Conservation (phyloP, 2,113 vertebrate genomes). For the Mormoops blainvillei region DNA sequence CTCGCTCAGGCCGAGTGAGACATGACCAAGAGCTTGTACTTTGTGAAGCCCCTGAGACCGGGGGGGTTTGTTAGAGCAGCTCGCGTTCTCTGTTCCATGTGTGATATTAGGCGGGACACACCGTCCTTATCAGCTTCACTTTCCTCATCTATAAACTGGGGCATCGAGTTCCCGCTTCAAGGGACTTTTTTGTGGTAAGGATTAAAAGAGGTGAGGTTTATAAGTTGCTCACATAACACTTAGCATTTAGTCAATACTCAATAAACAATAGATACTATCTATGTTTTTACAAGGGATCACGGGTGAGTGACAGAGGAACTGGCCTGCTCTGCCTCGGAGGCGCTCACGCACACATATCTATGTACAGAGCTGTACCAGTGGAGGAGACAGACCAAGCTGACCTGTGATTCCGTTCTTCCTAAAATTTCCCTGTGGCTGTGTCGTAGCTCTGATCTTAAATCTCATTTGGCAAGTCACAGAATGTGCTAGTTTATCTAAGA, state of each 20-base stretch:
- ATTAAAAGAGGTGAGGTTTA: neutral
- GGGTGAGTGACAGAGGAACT: slow-evolving; percentile 10
- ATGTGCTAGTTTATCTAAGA: slow-evolving; percentile 63
- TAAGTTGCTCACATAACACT: neutral
- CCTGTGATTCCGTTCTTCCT: slow-evolving; percentile 47
- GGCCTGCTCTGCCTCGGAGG: slow-evolving; percentile 20
- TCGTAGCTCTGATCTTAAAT: slow-evolving; percentile 56
- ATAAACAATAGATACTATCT: neutral
- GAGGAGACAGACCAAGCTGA: slow-evolving; percentile 38
- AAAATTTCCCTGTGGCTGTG: slow-evolving; percentile 39
- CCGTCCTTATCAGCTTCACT: neutral
- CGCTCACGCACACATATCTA: neutral
- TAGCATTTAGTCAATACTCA: neutral
- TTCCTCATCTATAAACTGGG: neutral
- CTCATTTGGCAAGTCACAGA: slow-evolving; percentile 56
- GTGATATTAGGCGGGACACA: neutral
- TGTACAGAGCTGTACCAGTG: neutral
- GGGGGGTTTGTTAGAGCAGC: neutral
- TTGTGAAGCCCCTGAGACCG: neutral
- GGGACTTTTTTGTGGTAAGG: neutral
- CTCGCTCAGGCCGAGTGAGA: neutral
- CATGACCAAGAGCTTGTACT: neutral
- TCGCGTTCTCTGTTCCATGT: neutral
- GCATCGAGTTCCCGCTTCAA: neutral
- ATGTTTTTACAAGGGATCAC: slow-evolving; percentile 23